Base-by-base conservation (phyloP, 2,113 vertebrate species). In the Chlorodrepanis virens region DNA sequence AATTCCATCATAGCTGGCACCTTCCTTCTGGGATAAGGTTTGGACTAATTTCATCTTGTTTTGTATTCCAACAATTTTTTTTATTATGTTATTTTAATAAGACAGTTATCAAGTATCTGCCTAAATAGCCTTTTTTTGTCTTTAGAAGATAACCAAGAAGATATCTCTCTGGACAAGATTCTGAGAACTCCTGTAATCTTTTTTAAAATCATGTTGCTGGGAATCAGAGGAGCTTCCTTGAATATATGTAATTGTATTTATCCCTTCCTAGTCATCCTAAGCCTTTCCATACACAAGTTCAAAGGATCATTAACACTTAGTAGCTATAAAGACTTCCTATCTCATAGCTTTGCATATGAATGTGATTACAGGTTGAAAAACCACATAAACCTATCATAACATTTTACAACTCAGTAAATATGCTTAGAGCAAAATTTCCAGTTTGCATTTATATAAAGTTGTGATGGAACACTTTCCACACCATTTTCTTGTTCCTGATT, bases 211-310 rank as follows among this genome's bases (percentile, higher is more conserved):
- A 0, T 33, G 11, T 49, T 74, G 1, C 37, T 56, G 31, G 24
- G 21, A 69, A 49, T 54, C 16, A 6, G 31, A 79, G 61, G 27
- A 63, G 33, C 29, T 89, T 83, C 28, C 33, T 39, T 59, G 25
- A 42, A 33, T 47, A 8, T 12, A 8, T 0, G 2, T 12, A 59
- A 23, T 12, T 3, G 0, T 39, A 42, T 17, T 83, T n/a, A 49
- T 77, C 31, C 14, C 2, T 72, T 19, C 33, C 24, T 35, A 12
- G 27, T 60, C 27, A 40, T 27, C 49, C 13, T 7, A 37, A 44
- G 24, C 31, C 21, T 83, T 49, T 65, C 45, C 50, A 37, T 44
- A 18, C 21, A 40, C 11, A 53, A 9, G 9, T 81, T 83, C n/a
- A 75, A 53, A 82, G 35, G 10, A 31, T 56, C 31, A 9, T 61